These are phyloP conservation scores for Drosophila pseudoananassae DNA, from an alignment of 1,140 invertebrate species.

Conservation along the genomic window DNA sequence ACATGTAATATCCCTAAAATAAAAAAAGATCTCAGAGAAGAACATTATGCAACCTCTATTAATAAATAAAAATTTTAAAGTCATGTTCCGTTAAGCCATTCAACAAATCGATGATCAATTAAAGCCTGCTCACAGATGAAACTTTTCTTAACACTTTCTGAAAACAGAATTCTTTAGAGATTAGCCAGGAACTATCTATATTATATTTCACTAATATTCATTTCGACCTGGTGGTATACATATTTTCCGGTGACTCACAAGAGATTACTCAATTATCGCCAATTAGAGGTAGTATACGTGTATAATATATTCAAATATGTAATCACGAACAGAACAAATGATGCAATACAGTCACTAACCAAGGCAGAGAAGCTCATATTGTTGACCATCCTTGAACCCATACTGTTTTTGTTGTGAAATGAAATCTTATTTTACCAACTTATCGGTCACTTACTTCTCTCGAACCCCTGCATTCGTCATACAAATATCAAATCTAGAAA, in stretches of 20 bases:
- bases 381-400: slow-evolving; percentile 41
- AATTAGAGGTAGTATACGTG: slow-evolving; percentile 26
- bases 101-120: slow-evolving; percentile 6
- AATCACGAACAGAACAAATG: slow-evolving; percentile 26
- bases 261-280: slow-evolving; percentile 47
- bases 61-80: background rate
- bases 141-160: background rate
- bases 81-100: slow-evolving; percentile 4
- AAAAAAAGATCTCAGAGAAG: too few species aligned
- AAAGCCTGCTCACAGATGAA: slow-evolving; percentile 4
- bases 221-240: slow-evolving; percentile 19
- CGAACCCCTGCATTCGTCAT: slow-evolving; percentile 9
- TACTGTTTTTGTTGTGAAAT: slow-evolving; percentile 4
- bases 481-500: slow-evolving; percentile 18
- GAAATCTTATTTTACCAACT: slow-evolving; percentile 28
- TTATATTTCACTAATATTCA: background rate
- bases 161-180: slow-evolving; percentile 5
- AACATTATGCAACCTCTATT: background rate
- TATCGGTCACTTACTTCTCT: slow-evolving; percentile 37
- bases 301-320: slow-evolving; percentile 8
- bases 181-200: slow-evolving; percentile 16
- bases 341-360: slow-evolving; percentile 24
- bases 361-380: background rate
- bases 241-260: slow-evolving; percentile 37
- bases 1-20: too few species aligned